These are phyloP conservation scores for Anas acuta DNA, from an alignment of 2,797 vertebrate species.

Conservation along the genomic window DNA sequence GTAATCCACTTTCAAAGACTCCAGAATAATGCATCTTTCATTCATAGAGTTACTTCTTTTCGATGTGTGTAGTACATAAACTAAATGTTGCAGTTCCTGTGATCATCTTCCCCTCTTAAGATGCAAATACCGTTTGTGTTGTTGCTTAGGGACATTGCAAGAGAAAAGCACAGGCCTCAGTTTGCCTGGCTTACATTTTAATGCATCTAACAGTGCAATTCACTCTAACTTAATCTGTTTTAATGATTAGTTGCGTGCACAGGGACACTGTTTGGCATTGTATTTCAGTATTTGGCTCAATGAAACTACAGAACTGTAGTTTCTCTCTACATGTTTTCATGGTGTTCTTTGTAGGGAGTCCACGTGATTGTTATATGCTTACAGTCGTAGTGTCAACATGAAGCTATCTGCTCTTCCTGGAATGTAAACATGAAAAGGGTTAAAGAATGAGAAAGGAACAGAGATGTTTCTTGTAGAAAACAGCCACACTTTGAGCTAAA, in stretches of 20 bases:
- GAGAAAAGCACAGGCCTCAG: not conserved
- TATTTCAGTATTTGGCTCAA: not conserved
- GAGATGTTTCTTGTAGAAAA: conserved; percentile 46
- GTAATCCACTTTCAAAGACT: not conserved
- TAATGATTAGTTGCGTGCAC: not conserved
- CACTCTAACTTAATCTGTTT: not conserved
- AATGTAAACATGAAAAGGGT: conserved; percentile 55
- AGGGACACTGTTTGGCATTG: not conserved
- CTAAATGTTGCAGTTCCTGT: not conserved
- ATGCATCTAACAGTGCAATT: not conserved
- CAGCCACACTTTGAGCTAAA: conserved; percentile 35
- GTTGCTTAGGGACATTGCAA: not conserved
- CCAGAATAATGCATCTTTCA: not conserved
- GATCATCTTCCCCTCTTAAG: not conserved
- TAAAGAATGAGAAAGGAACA: conserved; percentile 43
- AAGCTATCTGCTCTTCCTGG: conserved; percentile 15
- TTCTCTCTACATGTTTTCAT: conserved; percentile 19
- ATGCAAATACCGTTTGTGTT: conserved; percentile 14
- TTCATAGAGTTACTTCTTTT: not conserved
- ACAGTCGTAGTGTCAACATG: conserved; percentile 40
- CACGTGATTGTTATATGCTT: conserved; percentile 4
- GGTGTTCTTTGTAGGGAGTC: conserved; percentile 35
- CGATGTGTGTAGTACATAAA: not conserved
- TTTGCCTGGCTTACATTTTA: conserved; percentile 34
- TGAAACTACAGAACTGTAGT: not conserved